These are phyloP conservation scores for Meriones psammophilus DNA, from an alignment of 2,797 vertebrate genomes.

Conservation along the genomic window DNA sequence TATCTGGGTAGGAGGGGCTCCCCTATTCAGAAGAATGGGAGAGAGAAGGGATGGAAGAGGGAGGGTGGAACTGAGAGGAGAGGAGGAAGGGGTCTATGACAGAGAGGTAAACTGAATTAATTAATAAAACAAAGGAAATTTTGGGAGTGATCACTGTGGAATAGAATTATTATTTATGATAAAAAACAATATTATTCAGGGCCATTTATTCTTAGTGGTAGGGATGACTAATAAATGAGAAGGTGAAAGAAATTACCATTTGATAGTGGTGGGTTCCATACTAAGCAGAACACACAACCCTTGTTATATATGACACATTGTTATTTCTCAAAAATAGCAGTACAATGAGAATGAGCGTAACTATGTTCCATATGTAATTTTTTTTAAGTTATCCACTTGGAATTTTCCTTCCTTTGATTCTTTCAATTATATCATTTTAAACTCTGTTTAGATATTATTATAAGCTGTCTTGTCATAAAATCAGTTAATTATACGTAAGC, in stretches of 20 bases:
- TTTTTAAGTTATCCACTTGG: neutral
- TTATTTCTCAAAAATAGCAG: neutral
- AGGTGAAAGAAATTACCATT: neutral
- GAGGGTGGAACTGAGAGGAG: too few species aligned
- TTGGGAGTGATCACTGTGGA: neutral
- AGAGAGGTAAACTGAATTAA: too few species aligned
- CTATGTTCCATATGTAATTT: neutral
- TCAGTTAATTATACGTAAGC: neutral
- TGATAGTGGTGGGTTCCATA: neutral
- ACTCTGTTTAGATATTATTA: neutral
- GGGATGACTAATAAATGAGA: neutral
- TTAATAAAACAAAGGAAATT: neutral
- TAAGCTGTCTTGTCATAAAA: neutral
- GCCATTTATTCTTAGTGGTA: neutral
- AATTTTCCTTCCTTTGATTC: neutral
- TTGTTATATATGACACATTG: neutral
- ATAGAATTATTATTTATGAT: slow-evolving; percentile 35
- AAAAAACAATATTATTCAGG: neutral
- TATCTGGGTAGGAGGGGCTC: too few species aligned
- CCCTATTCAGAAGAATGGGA: too few species aligned
- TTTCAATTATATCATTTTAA: neutral
- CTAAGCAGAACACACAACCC: neutral
- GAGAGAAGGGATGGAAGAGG: too few species aligned
- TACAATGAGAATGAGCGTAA: neutral
- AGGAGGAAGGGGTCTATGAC: neutral